These are phyloP conservation scores for Nyctereutes procyonoides DNA, from an alignment of 2,113 vertebrate genomes.

Conservation along the genomic window DNA sequence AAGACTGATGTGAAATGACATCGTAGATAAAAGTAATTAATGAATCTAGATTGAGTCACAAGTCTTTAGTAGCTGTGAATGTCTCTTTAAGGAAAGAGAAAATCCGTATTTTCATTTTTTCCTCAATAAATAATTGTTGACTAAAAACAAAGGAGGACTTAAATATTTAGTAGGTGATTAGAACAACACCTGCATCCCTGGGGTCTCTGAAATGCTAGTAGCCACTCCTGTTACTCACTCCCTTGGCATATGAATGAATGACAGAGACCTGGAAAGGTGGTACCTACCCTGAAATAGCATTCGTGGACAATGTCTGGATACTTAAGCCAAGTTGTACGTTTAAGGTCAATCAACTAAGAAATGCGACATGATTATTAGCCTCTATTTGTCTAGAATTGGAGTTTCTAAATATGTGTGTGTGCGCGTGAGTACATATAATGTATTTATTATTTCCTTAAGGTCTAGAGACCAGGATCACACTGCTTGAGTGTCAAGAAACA, in stretches of 20 bases:
- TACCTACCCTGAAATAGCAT: not conserved
- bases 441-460: not conserved
- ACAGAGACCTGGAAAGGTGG: not conserved
- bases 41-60: not conserved
- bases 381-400: constrained; percentile 36
- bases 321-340: not conserved
- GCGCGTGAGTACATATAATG: not conserved
- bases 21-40: not conserved
- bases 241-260: not conserved
- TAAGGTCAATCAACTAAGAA: not conserved
- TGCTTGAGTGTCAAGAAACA: not conserved
- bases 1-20: not conserved
- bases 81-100: constrained; percentile 13
- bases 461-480: not conserved
- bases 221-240: not conserved
- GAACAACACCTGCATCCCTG: not conserved
- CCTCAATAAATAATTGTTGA: constrained; percentile 28
- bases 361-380: not conserved
- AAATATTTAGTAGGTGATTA: not conserved
- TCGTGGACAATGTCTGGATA: constrained; percentile 11
- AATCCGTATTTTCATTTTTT: not conserved
- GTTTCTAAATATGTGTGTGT: not conserved
- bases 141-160: not conserved
- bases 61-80: not conserved
- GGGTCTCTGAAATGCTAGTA: not conserved